Base-by-base conservation (phyloP, 2,888 invertebrate species). In the Acronicta psi region DNA sequence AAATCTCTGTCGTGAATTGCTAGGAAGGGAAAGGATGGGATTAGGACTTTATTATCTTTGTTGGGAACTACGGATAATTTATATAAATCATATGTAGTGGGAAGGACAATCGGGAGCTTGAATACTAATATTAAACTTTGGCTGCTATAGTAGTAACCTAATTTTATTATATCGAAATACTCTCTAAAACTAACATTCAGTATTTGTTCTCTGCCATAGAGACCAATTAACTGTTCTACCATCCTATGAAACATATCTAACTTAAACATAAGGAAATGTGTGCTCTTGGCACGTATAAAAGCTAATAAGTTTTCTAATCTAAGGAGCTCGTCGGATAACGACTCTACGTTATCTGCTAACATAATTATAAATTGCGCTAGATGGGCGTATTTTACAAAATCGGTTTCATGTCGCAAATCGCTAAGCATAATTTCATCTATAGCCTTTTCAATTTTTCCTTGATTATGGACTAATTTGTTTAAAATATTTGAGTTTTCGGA, bases 191-290 rank as follows among this genome's bases (percentile, higher is more conserved):
- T 11, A n/a, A n/a, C n/a, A n/a, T n/a, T n/a, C n/a, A n/a, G n/a
- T n/a, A n/a, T n/a, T n/a, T n/a, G n/a, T n/a, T 75, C 65, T 10
- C 45, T 65, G 11, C 44, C 23, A 58, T 74, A 73, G n/a, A 73
- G 17, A 17, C 6, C 43, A 40, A 10, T 49, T n/a, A 46, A 46
- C 36, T 46, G 37, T 46, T 46, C 46, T 46, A 23, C 11, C 37
- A 74, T 9, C 25, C 57, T 64, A 41, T n/a, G 17, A 42, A 72
- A 38, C 46, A 72, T 74, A 45, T 59, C 31, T 47, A 59, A 43
- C 16, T 36, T 59, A 40, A 69, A 16, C 36, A 66, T 60, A 16
- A 54, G 47, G n/a, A n/a, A n/a, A n/a, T n/a, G n/a, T n/a, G n/a
- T n/a, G n/a, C n/a, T n/a, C n/a, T n/a, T n/a, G n/a, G 61, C 23